Percentiles rank a stretch among this genome's conserved stretches.
phyloP scores from a whole-genome alignment of 1,140 invertebrate species.

The Harlomillsia oculata region DNA sequence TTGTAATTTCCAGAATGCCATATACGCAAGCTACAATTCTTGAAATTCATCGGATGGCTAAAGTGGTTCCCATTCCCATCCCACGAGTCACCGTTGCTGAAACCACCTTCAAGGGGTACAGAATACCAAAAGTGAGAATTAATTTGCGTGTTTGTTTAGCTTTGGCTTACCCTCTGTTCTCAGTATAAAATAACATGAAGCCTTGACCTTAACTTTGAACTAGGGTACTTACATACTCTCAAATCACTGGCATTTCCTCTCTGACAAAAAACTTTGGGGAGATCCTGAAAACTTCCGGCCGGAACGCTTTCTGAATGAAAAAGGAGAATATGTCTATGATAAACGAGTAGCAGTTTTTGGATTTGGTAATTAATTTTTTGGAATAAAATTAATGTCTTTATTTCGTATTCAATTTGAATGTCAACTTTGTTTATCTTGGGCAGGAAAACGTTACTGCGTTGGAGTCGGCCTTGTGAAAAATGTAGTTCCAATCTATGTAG shows the following conservation, averaged over 20 bases:
- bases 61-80: slow-evolving; percentile 62
- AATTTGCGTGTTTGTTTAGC: not conserved
- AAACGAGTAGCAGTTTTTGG: slow-evolving; percentile 9
- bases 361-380: no score
- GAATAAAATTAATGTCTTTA: no score
- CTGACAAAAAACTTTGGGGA: slow-evolving; percentile 34
- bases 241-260: slow-evolving; percentile 36
- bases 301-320: no score
- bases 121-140: slow-evolving; percentile 55
- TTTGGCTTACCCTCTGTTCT: not conserved
- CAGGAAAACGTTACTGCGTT: slow-evolving; percentile 53
- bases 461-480: slow-evolving; percentile 51
- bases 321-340: not conserved
- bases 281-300: no score
- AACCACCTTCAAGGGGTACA: slow-evolving; percentile 57
- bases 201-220: not conserved
- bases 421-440: no score
- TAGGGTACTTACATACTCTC: slow-evolving; percentile 20
- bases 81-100: slow-evolving; percentile 63
- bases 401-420: no score
- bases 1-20: slow-evolving; percentile 54
- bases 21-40: slow-evolving; percentile 65
- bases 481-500: slow-evolving; percentile 49
- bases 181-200: not conserved
- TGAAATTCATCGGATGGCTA: slow-evolving; percentile 65